These are phyloP conservation scores for Ceratoteleas bidentatus DNA, from an alignment of 1,140 invertebrate genomes.

Conservation along the genomic window DNA sequence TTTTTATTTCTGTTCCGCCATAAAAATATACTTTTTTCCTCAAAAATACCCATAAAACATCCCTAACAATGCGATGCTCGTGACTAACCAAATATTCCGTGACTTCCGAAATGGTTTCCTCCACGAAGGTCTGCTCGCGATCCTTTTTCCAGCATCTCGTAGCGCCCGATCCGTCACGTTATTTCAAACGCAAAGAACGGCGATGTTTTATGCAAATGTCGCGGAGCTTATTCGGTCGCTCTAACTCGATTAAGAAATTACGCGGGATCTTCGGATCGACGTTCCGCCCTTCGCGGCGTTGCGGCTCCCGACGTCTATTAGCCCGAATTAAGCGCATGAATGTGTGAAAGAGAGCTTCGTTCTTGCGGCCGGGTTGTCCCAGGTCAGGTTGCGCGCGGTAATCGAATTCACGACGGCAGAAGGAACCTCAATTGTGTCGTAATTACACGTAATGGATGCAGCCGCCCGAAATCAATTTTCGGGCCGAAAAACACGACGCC, in stretches of 20 bases:
- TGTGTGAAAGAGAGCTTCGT: conserved; percentile 54
- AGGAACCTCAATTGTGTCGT: conserved; percentile 63
- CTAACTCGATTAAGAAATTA: conserved; percentile 57
- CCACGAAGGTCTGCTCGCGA: no score
- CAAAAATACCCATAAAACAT: no score
- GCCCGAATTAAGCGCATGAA: conserved; percentile 70
- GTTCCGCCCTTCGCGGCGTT: conserved; percentile 33
- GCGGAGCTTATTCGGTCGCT: conserved; percentile 22
- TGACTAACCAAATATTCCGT: no score
- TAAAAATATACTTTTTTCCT: no score
- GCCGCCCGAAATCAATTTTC: conserved; percentile 41
- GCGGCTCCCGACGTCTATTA: conserved; percentile 68
- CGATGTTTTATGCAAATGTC: conserved; percentile 52
- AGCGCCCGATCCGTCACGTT: not conserved
- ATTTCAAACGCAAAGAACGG: conserved; percentile 18
- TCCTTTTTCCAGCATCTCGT: no score
- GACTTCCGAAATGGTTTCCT: no score
- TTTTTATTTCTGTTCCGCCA: no score
- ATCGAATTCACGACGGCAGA: conserved; percentile 58
- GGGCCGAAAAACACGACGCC: conserved; percentile 21
- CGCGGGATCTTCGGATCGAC: conserved; percentile 60
- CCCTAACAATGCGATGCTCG: no score
- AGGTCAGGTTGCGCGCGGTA: conserved; percentile 59
- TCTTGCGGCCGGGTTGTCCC: conserved; percentile 58
- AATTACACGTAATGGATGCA: conserved; percentile 56